Percentiles rank a stretch among this genome's conserved stretches.
Conservation (phyloP, 2,888 invertebrate species). For the Blera fallax region DNA sequence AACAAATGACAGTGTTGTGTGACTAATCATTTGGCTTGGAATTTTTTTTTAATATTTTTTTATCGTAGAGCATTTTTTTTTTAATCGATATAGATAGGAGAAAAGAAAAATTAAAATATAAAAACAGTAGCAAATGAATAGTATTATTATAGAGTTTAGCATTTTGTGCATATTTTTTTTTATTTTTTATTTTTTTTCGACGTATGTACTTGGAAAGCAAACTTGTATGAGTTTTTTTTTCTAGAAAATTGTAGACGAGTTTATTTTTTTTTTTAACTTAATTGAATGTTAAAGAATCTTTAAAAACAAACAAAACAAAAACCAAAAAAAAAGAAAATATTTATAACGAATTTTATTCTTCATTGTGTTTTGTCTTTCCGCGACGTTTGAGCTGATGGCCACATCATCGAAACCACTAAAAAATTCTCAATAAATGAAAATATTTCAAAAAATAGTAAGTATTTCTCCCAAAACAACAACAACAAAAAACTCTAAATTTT, state of each 20-base stretch:
- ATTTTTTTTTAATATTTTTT: slow-evolving; percentile 28
- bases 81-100: slow-evolving; percentile 30
- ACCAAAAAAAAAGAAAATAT: slow-evolving; percentile 74
- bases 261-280: slow-evolving; percentile 35
- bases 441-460: slow-evolving; percentile 80
- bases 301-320: slow-evolving; percentile 27
- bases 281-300: slow-evolving; percentile 71
- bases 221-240: slow-evolving; percentile 46
- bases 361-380: slow-evolving; percentile 83
- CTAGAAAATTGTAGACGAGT: slow-evolving; percentile 31
- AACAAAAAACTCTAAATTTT: slow-evolving; percentile 39
- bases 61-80: slow-evolving; percentile 44
- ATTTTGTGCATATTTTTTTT: slow-evolving; percentile 65
- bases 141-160: slow-evolving; percentile 41
- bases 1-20: slow-evolving; percentile 73
- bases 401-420: slow-evolving; percentile 79
- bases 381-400: slow-evolving; percentile 82
- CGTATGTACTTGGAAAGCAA: slow-evolving; percentile 71
- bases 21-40: slow-evolving; percentile 74
- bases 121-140: slow-evolving; percentile 40
- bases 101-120: background rate
- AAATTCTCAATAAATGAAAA: slow-evolving; percentile 79
- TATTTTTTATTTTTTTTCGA: slow-evolving; percentile 33
- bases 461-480: slow-evolving; percentile 74
- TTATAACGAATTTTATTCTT: slow-evolving; percentile 77